A percentile compares a stretch with the other conserved stretches of the same genome.
These are phyloP conservation scores for Tachycineta bicolor DNA, from an alignment of 2,113 vertebrate genomes.

Conservation along the genomic window DNA sequence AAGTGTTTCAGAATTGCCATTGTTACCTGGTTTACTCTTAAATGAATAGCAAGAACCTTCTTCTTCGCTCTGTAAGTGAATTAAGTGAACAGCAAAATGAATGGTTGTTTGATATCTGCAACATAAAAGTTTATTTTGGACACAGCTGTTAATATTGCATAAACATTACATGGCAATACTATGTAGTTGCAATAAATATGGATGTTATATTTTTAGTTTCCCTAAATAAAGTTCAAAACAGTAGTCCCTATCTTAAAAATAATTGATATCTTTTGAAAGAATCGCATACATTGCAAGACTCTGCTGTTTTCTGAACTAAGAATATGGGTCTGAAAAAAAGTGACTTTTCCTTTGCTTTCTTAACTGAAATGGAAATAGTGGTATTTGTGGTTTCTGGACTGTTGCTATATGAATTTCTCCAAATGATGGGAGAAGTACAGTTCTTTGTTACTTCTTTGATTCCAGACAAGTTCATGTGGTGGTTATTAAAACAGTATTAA, in stretches of 20 bases:
- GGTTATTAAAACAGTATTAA: not conserved
- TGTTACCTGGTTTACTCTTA: not conserved
- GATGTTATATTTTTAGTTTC: not conserved
- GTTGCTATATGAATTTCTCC: not conserved
- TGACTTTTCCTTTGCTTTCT: not conserved
- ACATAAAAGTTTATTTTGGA: not conserved
- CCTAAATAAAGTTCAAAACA: not conserved
- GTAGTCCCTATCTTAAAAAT: not conserved
- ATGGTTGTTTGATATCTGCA: not conserved
- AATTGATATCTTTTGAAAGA: not conserved
- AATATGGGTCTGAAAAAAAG: not conserved
- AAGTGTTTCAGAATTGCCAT: not conserved
- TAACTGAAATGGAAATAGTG: not conserved
- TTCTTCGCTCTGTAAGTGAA: not conserved
- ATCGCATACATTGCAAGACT: not conserved
- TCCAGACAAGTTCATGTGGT: not conserved
- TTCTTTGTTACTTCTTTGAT: not conserved
- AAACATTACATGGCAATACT: not conserved
- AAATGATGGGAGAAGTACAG: not conserved
- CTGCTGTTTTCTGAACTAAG: not conserved
- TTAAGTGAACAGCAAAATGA: not conserved
- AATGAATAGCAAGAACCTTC: not conserved
- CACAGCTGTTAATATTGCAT: not conserved
- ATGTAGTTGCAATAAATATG: not conserved
- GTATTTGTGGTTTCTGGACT: not conserved